phyloP scores from a whole-genome alignment of 2,797 vertebrate genomes.

The Craterocephalus amniculus region DNA sequence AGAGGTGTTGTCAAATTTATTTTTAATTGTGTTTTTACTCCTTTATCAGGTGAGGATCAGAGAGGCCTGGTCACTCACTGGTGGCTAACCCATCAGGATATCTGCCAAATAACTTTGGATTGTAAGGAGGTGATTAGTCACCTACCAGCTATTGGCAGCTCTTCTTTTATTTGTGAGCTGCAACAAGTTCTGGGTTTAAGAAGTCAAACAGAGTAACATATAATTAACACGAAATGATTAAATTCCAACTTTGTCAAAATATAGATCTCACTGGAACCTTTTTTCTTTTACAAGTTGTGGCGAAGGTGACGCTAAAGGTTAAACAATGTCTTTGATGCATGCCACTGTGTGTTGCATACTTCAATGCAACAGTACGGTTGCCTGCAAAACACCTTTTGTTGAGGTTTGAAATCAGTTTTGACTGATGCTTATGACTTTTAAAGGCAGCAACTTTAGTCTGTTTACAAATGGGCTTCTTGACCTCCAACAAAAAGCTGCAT shows the following conservation, averaged over 20 bases:
- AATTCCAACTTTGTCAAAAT: not conserved
- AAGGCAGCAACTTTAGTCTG: slow-evolving; percentile 25
- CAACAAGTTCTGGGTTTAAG: not conserved
- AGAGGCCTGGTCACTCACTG: slow-evolving; percentile 65
- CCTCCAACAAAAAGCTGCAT: slow-evolving; percentile 40
- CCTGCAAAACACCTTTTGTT: not conserved
- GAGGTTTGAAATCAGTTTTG: slow-evolving; percentile 5
- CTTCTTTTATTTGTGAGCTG: slow-evolving; percentile 7
- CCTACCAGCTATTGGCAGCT: slow-evolving; percentile 2
- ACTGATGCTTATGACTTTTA: slow-evolving; percentile 27
- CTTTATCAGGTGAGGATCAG: slow-evolving; percentile 71
- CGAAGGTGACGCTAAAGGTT: not conserved
- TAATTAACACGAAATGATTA: not conserved
- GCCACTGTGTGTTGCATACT: not conserved
- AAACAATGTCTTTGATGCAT: not conserved
- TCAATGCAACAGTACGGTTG: not conserved
- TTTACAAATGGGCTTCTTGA: slow-evolving; percentile 29
- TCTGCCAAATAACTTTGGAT: slow-evolving; percentile 38
- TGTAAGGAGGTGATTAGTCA: slow-evolving; percentile 4
- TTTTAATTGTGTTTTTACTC: slow-evolving; percentile 34
- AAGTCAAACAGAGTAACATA: not conserved
- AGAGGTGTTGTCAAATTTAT: slow-evolving; percentile 53
- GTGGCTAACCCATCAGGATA: slow-evolving; percentile 37
- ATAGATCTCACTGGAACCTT: not conserved
- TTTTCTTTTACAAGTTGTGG: slow-evolving; percentile 8